Base-by-base conservation (phyloP, 2,797 vertebrate genomes). In the Sciurus vulgaris region DNA sequence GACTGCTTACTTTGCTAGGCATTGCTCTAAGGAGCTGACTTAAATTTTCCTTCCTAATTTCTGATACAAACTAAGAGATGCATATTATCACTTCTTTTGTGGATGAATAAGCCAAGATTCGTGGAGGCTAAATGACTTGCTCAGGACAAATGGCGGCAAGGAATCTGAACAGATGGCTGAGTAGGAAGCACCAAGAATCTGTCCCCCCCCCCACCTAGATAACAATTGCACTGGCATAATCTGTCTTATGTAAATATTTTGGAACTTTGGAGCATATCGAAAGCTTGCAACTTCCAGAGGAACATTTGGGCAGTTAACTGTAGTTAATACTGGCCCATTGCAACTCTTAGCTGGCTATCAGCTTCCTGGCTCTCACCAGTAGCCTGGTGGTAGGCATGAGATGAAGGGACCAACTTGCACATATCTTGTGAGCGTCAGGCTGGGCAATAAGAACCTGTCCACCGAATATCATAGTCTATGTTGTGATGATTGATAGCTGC, bases 181-280 rank as follows among this genome's bases (percentile, higher is more conserved):
- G 89, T 49, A n/a, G 89, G 59, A 95, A n/a, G 38, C 33, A 24
- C 41, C 5, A 38, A n/a, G n/a, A 61, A 41, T 51, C 33, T 70
- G 1, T 87, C 33, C 70, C 49, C 33, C 70, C 49, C 41, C 15
- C 59, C 49, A 82, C 30, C 5, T 14, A n/a, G 38, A 47, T 82
- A 61, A 73, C 51, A 73, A 59, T 28, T 76, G 8, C n/a, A 41
- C 22, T 70, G 59, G 24, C 69, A 76, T 72, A 56, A 24, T 83
- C 47, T 67, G 59, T 65, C 30, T 56, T 30, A 67, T 30, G 61
- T 51, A 95, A 92, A 88, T 88, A 76, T 92, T 92, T 59, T 69
- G 78, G 49, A 87, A 76, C 14, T 76, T 76, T 41, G 38, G 49
- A 49, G 15, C 28, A 49, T 65, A 41, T 24, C n/a, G 26, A 87